These are phyloP conservation scores for Scylla paramamosain DNA, from an alignment of 1,140 invertebrate genomes.

Conservation along the genomic window DNA sequence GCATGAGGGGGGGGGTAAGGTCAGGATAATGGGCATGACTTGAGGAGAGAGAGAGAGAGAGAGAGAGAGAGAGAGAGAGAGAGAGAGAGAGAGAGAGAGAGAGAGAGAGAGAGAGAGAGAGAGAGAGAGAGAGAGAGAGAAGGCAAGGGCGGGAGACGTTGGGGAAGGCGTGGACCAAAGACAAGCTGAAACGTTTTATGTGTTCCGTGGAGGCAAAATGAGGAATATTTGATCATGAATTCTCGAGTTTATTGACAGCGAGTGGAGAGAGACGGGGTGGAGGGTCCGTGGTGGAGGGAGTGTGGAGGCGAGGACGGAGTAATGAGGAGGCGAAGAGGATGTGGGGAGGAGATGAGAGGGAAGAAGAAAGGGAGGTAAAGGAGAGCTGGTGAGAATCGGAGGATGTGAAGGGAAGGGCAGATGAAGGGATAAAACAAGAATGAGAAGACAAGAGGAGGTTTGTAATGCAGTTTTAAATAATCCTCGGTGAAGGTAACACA, in stretches of 20 bases:
- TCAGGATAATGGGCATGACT: conserved; percentile 15
- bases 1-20: not conserved
- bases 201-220: not conserved
- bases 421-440: not conserved
- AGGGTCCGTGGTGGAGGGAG: not conserved
- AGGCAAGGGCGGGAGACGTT: conserved; percentile 35
- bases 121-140: not conserved
- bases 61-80: conserved; percentile 2
- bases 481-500: too few species aligned
- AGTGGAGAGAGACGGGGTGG: not conserved
- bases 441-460: not conserved
- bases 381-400: not conserved
- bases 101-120: not conserved
- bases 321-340: conserved; percentile 2
- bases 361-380: not conserved
- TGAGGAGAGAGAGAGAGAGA: conserved; percentile 1
- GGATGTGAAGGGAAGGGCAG: not conserved
- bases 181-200: conserved; percentile 23
- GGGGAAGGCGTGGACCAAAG: not conserved
- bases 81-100: not conserved
- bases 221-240: conserved; percentile 16
- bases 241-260: not conserved
- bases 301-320: not conserved
- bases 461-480: not conserved
- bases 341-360: not conserved